These are phyloP conservation scores for Corythornis vintsioides DNA, from an alignment of 2,113 vertebrate species.

Conservation along the genomic window DNA sequence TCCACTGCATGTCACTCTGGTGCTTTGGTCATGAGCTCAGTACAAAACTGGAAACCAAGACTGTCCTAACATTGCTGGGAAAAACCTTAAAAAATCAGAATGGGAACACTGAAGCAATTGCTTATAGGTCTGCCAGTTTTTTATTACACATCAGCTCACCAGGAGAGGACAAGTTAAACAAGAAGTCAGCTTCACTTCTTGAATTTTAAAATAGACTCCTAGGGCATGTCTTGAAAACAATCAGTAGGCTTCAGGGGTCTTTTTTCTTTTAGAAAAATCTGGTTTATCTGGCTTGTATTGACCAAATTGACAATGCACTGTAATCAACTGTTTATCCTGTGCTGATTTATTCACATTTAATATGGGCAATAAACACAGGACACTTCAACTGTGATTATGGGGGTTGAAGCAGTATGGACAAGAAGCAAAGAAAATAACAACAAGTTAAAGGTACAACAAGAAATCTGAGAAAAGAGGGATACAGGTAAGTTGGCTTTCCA, in stretches of 20 bases:
- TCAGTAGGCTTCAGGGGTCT: background rate
- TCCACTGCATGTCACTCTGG: background rate
- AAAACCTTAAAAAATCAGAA: background rate
- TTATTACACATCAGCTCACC: background rate
- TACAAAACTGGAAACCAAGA: constrained; percentile 5
- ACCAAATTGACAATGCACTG: background rate
- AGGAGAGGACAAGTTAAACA: background rate
- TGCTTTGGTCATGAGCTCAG: constrained; percentile 14
- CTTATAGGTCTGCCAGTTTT: background rate
- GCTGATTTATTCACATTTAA: background rate
- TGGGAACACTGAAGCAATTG: background rate
- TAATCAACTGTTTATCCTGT: background rate
- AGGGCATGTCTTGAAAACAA: background rate
- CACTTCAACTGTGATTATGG: background rate
- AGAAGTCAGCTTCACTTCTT: background rate
- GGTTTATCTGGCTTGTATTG: background rate
- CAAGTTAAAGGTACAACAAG: background rate
- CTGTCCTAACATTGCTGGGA: background rate
- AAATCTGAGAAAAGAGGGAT: background rate
- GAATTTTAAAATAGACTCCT: constrained; percentile 15
- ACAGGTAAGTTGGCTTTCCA: background rate
- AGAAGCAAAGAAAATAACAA: background rate
- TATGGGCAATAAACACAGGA: background rate
- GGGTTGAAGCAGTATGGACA: background rate
- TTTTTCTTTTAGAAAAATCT: background rate